phyloP scores from a whole-genome alignment of 2,797 vertebrate species.

The Xyrichtys novacula region DNA sequence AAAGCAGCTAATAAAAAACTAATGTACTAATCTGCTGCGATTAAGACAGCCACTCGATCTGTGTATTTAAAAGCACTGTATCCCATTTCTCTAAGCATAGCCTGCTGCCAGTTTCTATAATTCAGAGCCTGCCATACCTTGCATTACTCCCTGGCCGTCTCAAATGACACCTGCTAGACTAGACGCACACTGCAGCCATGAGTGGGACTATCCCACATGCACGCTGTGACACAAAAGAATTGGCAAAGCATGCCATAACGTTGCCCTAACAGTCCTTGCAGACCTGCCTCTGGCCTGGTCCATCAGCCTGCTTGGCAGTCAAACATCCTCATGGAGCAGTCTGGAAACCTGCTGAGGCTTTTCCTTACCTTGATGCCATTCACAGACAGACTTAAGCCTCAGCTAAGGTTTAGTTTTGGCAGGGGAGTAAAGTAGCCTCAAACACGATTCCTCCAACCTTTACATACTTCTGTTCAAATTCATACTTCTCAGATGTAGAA shows the following conservation, averaged over 20 bases:
- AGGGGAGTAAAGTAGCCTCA: constrained; percentile 8
- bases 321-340: constrained; percentile 23
- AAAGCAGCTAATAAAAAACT: constrained; percentile 20
- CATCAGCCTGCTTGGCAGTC: constrained; percentile 40
- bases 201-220: constrained; percentile 53
- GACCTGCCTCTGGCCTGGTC: constrained; percentile 40
- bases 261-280: constrained; percentile 54
- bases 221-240: constrained; percentile 47
- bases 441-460: constrained; percentile 21
- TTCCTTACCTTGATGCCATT: constrained; percentile 53
- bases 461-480: constrained; percentile 28
- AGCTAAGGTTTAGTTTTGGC: constrained; percentile 3
- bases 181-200: constrained; percentile 55
- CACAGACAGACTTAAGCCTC: constrained; percentile 35
- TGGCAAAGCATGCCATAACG: constrained; percentile 29
- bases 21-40: constrained; percentile 24
- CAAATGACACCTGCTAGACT: constrained; percentile 68
- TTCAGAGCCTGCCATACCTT: constrained; percentile 60
- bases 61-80: constrained; percentile 39
- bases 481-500: constrained; percentile 41
- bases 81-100: constrained; percentile 53
- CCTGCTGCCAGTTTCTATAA: constrained; percentile 67
- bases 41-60: constrained; percentile 40
- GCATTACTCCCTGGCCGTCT: constrained; percentile 62
- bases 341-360: constrained; percentile 21